phyloP scores from a whole-genome alignment of 2,113 vertebrate species.

The Raja brachyura region DNA sequence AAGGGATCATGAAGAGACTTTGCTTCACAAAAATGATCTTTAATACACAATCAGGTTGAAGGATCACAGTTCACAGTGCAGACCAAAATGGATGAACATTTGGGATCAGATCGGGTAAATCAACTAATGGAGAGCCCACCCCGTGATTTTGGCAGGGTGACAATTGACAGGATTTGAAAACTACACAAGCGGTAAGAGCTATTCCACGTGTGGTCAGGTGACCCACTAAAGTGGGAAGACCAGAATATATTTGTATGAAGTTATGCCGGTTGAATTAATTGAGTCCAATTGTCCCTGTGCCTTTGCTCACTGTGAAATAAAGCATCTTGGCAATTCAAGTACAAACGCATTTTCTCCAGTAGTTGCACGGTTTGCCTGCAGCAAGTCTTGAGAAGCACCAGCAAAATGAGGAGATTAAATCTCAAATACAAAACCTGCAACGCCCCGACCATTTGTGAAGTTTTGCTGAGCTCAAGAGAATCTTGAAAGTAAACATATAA shows the following conservation, averaged over 20 bases:
- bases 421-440: neutral
- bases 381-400: neutral
- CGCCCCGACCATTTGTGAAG: neutral
- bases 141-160: too few relatives aligned
- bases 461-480: neutral
- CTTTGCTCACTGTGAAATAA: neutral
- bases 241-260: neutral
- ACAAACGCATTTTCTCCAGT: neutral
- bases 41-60: neutral
- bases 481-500: neutral
- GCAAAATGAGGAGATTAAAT: neutral
- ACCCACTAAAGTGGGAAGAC: neutral
- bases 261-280: neutral
- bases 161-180: neutral
- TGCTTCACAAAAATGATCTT: neutral
- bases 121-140: too few relatives aligned
- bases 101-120: neutral
- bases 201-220: neutral
- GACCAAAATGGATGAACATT: neutral
- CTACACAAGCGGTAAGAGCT: neutral
- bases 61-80: neutral
- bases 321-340: neutral
- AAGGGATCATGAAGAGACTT: neutral
- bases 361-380: neutral
- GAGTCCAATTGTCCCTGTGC: neutral